phyloP scores from a whole-genome alignment of 2,888 invertebrate species.

The Agrochola lychnidis region DNA sequence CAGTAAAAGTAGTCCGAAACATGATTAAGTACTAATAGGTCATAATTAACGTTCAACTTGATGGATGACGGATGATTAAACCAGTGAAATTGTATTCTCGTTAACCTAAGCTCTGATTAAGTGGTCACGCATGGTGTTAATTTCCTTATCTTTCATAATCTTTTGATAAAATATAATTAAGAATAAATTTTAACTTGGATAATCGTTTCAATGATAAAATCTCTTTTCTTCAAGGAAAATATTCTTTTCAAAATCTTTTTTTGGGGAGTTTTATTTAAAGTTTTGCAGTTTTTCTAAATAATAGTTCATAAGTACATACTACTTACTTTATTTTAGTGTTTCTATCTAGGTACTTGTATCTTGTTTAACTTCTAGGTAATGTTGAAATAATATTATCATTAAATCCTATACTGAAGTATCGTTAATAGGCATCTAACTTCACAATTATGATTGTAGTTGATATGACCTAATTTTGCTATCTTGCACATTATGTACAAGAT shows the following conservation, averaged over 20 bases:
- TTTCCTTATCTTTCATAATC: constrained; percentile 61
- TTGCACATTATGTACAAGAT: constrained; percentile 3
- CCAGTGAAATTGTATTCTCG: constrained; percentile 17
- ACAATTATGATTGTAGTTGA: constrained; percentile 18
- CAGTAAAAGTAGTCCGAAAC: constrained; percentile 20
- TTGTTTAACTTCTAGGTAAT: constrained; percentile 4
- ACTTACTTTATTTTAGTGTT: too few species aligned
- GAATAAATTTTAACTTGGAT: constrained; percentile 49
- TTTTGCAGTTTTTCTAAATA: not conserved
- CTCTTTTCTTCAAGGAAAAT: constrained; percentile 5
- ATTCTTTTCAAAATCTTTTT: not conserved
- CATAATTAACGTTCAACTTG: constrained; percentile 40
- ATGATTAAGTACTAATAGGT: constrained; percentile 23
- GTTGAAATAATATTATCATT: constrained; percentile 46
- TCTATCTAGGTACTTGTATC: not conserved
- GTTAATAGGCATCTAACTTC: constrained; percentile 24
- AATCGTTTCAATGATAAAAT: constrained; percentile 44
- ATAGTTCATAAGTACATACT: not conserved
- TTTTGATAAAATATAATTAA: constrained; percentile 54
- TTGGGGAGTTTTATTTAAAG: not conserved
- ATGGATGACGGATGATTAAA: constrained; percentile 3
- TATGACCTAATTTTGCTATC: constrained; percentile 44
- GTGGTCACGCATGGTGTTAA: constrained; percentile 76
- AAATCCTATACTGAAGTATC: constrained; percentile 24
- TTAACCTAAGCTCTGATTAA: constrained; percentile 71